Conservation (phyloP, 2,113 vertebrate genomes). For the Myiozetetes cayanensis region DNA sequence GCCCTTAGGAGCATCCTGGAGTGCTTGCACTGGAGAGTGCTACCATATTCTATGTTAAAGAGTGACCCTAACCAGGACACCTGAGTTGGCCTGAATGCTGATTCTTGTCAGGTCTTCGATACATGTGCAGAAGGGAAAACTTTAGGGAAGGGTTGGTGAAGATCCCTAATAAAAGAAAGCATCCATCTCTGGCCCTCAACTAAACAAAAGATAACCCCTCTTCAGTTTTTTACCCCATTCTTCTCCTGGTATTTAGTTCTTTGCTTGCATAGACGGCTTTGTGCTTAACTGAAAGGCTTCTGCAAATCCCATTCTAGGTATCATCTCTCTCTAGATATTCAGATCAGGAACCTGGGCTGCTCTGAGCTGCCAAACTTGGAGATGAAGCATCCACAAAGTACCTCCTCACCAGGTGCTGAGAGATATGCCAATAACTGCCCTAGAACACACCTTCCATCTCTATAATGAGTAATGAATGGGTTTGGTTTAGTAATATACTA, state of each 20-base stretch:
- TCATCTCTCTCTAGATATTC: neutral
- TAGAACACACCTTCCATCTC: neutral
- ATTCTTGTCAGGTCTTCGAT: neutral
- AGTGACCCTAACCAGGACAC: neutral
- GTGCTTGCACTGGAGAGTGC: neutral
- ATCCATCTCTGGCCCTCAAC: neutral
- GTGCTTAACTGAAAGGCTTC: neutral
- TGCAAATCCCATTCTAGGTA: neutral
- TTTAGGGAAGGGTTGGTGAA: neutral
- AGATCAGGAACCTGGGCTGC: neutral
- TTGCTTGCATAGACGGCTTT: neutral
- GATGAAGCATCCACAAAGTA: neutral
- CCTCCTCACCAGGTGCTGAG: neutral
- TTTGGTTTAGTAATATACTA: neutral
- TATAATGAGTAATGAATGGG: neutral
- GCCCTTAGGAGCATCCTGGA: neutral
- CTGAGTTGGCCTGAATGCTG: neutral
- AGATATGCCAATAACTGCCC: neutral
- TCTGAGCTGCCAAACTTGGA: neutral
- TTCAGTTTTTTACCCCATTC: neutral
- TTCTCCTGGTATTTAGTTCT: neutral
- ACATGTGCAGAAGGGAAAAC: neutral
- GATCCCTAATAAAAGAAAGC: neutral
- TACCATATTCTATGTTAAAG: rapidly evolving
- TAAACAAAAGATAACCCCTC: neutral